These are phyloP conservation scores for Papilio polytes DNA, from an alignment of 1,140 invertebrate genomes.

Conservation along the genomic window DNA sequence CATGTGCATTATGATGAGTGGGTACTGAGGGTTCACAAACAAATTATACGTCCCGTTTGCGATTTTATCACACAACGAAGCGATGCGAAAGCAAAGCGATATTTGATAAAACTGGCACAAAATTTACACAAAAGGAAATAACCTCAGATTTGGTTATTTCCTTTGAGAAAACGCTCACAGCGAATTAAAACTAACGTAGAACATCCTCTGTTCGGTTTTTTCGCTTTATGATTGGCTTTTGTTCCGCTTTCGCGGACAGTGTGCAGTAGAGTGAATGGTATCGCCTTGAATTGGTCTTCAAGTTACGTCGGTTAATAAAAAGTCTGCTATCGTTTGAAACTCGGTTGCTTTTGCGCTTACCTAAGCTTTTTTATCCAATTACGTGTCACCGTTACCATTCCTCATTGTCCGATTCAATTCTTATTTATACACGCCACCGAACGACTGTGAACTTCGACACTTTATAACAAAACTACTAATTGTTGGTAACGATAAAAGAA, in stretches of 20 bases:
- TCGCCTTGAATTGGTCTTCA: neutral
- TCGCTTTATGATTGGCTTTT: neutral
- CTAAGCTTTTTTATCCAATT: conserved; percentile 2
- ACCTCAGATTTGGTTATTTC: no score
- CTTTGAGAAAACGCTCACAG: no score
- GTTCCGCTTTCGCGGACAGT: neutral
- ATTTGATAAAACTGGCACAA: neutral
- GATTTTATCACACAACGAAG: neutral
- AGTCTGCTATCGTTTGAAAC: neutral
- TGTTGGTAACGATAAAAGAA: neutral
- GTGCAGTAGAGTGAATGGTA: neutral
- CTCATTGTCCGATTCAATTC: neutral
- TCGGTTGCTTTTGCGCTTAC: neutral
- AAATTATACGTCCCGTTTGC: neutral
- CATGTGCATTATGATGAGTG: neutral
- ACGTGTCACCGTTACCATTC: neutral
- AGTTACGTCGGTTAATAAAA: neutral
- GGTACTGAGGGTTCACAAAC: neutral
- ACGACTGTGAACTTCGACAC: neutral
- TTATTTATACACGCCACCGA: neutral
- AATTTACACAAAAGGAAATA: no score
- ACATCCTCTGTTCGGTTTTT: neutral
- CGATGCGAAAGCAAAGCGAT: neutral
- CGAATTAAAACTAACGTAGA: neutral
- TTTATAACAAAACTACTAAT: neutral